phyloP scores from a whole-genome alignment of 2,797 vertebrate genomes.

The Gymnodraco acuticeps region DNA sequence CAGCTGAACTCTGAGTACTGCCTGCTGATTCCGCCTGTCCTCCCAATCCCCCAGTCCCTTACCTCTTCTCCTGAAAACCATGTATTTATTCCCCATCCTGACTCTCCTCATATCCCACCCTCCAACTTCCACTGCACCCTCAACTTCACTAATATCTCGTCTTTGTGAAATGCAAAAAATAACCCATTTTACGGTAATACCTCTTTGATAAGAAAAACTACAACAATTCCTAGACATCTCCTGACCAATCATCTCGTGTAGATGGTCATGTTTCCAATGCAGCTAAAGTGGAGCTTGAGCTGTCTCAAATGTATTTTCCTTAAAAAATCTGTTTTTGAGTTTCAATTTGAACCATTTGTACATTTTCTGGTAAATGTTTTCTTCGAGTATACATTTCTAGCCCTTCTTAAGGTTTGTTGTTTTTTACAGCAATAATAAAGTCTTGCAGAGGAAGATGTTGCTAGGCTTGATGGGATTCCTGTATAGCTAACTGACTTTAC shows the following conservation, averaged over 20 bases:
- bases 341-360: neutral
- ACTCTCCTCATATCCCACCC: constrained; percentile 12
- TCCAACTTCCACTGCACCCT: constrained; percentile 26
- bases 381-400: constrained; percentile 1
- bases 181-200: neutral
- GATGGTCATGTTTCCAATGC: neutral
- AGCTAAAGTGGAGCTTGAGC: neutral
- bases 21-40: constrained; percentile 67
- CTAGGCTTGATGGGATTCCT: constrained; percentile 16
- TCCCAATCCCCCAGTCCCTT: constrained; percentile 45
- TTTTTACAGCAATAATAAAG: constrained; percentile 15
- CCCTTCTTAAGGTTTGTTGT: constrained; percentile 10
- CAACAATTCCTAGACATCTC: neutral
- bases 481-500: constrained; percentile 42
- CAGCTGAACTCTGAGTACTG: constrained; percentile 77
- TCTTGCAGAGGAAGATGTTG: neutral
- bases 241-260: neutral
- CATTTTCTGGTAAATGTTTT: neutral
- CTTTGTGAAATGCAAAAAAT: constrained; percentile 6
- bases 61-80: constrained; percentile 38
- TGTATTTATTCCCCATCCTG: constrained; percentile 16
- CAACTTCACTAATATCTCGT: neutral
- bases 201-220: neutral
- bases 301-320: neutral
- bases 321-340: neutral